Base-by-base conservation (phyloP, 2,888 invertebrate species). In the Zelleria hepariella region DNA sequence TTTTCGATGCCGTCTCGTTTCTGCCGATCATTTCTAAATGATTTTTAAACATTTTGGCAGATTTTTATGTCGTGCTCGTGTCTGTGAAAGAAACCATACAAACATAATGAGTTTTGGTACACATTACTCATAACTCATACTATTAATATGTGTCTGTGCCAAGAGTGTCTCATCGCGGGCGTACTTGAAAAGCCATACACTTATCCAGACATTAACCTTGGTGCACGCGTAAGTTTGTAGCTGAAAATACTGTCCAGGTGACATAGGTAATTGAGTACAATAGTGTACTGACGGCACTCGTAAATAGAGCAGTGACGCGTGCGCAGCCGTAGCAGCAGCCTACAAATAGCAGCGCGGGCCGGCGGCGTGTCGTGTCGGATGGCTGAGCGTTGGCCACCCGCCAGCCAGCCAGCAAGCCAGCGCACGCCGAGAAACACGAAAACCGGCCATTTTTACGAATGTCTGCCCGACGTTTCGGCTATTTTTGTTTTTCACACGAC, bases 21-120 rank as follows among this genome's bases (percentile, higher is more conserved):
- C 96, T 94, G 90, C 96, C 95, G 85, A 96, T 96, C 95, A 96
- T 96, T 91, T 96, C 96, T 90, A 96, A 93, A 91, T 96, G 96
- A 89, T 90, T 94, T 91, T 94, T 95, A 91, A 96, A 95, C 94
- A 96, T 94, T 91, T 93, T 94, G 91, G 87, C 90, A 81, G 89
- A 84, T 91, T 42, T 42, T 15, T 91, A 90, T 91, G 91, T 90
- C 87, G 90, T 91, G 92, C 92, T 94, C 94, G 94, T 94, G 91
- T 55, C 55, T 55, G 55, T 21, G 27, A 55, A 8, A 18, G 32
- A 42, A 55, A 42, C 15, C 32, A 20, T 49, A 49, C 21, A 49
- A 32, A 20, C 49, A 21, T 18, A n/a, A 20, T 20, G 20, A 49
- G 20, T 21, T 18, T 2, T n/a, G n/a, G n/a, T n/a, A n/a, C 18